Conservation (phyloP, 2,797 vertebrate species). For the Chelmon rostratus region DNA sequence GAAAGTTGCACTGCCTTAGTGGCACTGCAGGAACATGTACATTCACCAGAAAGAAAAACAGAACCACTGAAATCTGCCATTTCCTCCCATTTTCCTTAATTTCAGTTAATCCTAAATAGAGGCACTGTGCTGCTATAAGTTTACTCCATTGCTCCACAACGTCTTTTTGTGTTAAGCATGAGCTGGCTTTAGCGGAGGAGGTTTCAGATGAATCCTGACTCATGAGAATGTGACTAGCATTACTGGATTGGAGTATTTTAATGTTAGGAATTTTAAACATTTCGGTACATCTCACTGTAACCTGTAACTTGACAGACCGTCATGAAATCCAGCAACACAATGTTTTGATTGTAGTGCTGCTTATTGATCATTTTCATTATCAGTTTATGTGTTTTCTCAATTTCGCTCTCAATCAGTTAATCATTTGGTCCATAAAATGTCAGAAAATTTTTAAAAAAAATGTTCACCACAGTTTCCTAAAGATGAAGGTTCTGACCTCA, state of each 20-base stretch:
- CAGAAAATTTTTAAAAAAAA: neutral
- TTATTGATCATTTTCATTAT: neutral
- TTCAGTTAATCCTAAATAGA: neutral
- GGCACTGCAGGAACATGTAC: neutral
- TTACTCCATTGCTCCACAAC: neutral
- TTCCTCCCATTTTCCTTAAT: neutral
- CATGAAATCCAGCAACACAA: neutral
- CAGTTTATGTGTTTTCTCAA: neutral
- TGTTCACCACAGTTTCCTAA: too few species aligned
- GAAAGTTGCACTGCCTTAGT: neutral
- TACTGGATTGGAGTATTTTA: conserved; percentile 2
- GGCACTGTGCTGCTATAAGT: neutral
- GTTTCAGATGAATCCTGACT: neutral
- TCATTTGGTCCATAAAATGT: neutral
- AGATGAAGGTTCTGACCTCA: neutral
- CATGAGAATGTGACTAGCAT: neutral
- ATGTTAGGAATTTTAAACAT: neutral
- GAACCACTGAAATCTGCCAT: neutral
- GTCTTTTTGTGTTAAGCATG: neutral
- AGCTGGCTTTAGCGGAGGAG: neutral
- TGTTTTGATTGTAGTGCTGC: neutral
- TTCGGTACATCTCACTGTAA: neutral
- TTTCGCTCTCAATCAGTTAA: neutral
- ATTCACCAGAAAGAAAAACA: neutral
- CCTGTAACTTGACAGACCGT: neutral